Base-by-base conservation (phyloP, 2,797 vertebrate genomes). In the Aulostomus chinensis region DNA sequence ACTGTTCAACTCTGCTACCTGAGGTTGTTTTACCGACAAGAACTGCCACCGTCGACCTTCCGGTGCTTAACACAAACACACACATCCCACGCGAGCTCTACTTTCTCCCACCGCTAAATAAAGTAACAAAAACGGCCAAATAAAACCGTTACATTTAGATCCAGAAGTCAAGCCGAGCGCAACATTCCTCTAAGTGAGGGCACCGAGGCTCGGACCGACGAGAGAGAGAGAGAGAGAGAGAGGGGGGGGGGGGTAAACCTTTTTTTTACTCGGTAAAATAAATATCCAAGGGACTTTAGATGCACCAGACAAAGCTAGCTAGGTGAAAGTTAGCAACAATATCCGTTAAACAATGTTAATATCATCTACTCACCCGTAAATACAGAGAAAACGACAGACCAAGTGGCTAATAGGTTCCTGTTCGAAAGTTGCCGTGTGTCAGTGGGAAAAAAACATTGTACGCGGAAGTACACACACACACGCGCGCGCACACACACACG, bases 341-440 rank as follows among this genome's bases (percentile, higher is more conserved):
- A n/a, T n/a, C n/a, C n/a, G n/a, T n/a, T n/a, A n/a, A n/a, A n/a
- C 12, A 4, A 5, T 0, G 21, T 45, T 36, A 8, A 41, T 51
- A 49, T 14, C 2, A 8, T 2, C 7, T 41, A 78, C 86, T 86
- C 48, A 88, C 86, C 81, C 39, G 65, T 22, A 30, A 60, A 75
- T 20, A 21, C 1, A 48, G 53, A 71, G 61, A 64, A 68, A 69
- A 37, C 42, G 47, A 56, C 75, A 59, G 54, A 31, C 43, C 46
- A 33, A 41, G 53, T 58, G 81, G 69, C 77, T 59, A 61, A 49
- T 63, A 64, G 76, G 78, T 86, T 88, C 81, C 88, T 84, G 84
- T 69, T 80, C 68, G 69, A 89, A 88, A 92, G 82, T 90, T 89
- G 84, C 72, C 75, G 74, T 74, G 77, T 80, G 83, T 88, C 85